Base-by-base conservation (phyloP, 2,113 vertebrate species). In the Otolemur garnettii region DNA sequence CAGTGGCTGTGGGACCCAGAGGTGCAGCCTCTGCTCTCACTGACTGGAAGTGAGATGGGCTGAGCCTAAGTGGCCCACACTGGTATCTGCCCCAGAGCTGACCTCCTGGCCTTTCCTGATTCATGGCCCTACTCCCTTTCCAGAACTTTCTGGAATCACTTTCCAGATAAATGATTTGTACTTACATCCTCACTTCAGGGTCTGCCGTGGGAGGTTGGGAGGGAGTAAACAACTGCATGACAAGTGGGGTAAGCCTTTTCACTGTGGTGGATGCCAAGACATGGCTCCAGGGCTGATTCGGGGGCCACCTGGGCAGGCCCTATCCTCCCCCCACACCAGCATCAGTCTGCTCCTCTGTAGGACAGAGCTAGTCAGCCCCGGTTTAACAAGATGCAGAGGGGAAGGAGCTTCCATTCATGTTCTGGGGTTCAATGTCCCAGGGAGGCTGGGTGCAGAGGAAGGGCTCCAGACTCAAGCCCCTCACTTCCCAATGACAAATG, bases 11-110 rank as follows among this genome's bases (percentile, higher is more conserved):
- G 33, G n/a, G n/a, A 15, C 30, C 64, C n/a, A 10, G 64, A 6
- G 7, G 12, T 84, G 60, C 1, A 7, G 68, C 79, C 24, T 64
- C 62, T 35, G 18, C 42, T 38, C 26, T 57, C 0, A n/a, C 24
- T 12, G 12, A 1, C 35, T 38, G 5, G 0, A 30, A 8, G 18
- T 68, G 0, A 8, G 24, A 24, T 1, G 1, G 6, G 19, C 15
- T 7, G 28, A 55, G 75, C 18, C 6, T 57, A 45, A 2, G 26
- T 3, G 24, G 8, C 30, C 15, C 28, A 28, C 68, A 0, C 38
- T 26, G 69, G 14, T 22, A 45, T 12, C 30, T 0, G 38, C 18
- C 74, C 18, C 68, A 15, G 0, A 18, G 12, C 0, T 14, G 57
- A 26, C 22, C 35, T 87, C 62, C 75, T 60, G 42, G 28, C 35